These are phyloP conservation scores for Mantis religiosa DNA, from an alignment of 2,888 invertebrate species.

Conservation along the genomic window DNA sequence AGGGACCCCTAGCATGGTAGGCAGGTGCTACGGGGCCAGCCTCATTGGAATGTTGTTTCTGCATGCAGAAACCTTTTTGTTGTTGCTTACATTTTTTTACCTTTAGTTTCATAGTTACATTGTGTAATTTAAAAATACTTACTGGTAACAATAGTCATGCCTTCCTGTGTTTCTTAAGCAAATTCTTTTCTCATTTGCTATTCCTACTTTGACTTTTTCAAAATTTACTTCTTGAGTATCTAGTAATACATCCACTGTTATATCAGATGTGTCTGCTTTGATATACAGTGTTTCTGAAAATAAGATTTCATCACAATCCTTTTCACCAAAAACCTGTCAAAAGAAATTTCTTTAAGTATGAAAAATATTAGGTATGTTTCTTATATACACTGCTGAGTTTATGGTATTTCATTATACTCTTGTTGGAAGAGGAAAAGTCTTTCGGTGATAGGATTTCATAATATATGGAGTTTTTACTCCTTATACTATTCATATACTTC, in stretches of 20 bases:
- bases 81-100: too few species aligned
- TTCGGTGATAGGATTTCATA: too few species aligned
- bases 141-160: conserved; percentile 55
- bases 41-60: too few species aligned
- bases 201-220: conserved; percentile 56
- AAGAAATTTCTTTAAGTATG: background rate
- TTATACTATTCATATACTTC: too few species aligned
- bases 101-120: background rate
- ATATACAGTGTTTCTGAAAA: conserved; percentile 46
- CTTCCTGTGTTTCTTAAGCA: conserved; percentile 55
- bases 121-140: conserved; percentile 34
- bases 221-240: conserved; percentile 50
- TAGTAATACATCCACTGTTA: conserved; percentile 52
- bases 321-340: conserved; percentile 18
- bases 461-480: too few species aligned
- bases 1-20: too few species aligned
- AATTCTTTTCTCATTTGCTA: conserved; percentile 47
- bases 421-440: too few species aligned
- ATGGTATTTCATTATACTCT: too few species aligned
- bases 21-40: too few species aligned
- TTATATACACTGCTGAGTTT: too few species aligned
- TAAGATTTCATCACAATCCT: conserved; percentile 40
- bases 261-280: conserved; percentile 58
- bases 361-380: background rate
- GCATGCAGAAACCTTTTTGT: too few species aligned